Evolutionary conservation across 2,113 vertebrate species (phyloP).

Genomic region (Oryzias woworae): DNA sequence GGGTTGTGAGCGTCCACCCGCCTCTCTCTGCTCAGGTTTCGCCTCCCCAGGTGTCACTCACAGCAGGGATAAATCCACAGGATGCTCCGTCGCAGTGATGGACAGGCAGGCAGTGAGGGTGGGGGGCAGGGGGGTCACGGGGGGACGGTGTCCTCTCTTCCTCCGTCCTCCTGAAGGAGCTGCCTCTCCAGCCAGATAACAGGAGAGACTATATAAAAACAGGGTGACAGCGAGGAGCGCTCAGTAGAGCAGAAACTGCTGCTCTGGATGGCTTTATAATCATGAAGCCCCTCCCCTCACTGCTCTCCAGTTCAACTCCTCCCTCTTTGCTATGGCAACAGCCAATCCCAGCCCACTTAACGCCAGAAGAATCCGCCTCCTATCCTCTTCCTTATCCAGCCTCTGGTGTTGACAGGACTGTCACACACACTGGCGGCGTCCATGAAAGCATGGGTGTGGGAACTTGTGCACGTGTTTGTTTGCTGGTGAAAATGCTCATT

Average conservation of each 20-base stretch:
- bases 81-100: constrained; percentile 14
- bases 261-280: constrained; percentile 72
- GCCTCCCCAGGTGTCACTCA: constrained; percentile 42
- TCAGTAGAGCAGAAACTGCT: constrained; percentile 60
- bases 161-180: constrained; percentile 9
- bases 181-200: constrained; percentile 12
- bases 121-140: too few species aligned
- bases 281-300: constrained; percentile 67
- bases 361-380: constrained; percentile 36
- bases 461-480: too few species aligned
- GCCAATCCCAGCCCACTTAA: constrained; percentile 57
- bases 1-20: constrained; percentile 21
- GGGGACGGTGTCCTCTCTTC: background rate
- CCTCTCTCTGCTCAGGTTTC: constrained; percentile 37
- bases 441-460: constrained; percentile 8
- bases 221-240: constrained; percentile 37
- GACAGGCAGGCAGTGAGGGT: background rate
- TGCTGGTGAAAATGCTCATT: too few species aligned
- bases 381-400: constrained; percentile 31
- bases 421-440: constrained; percentile 51
- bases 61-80: constrained; percentile 50
- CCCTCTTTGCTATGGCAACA: constrained; percentile 77
- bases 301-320: constrained; percentile 43
- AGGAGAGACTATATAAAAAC: constrained; percentile 19
- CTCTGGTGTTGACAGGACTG: constrained; percentile 58